Conservation (phyloP, 2,113 vertebrate species). For the Labeo catla region DNA sequence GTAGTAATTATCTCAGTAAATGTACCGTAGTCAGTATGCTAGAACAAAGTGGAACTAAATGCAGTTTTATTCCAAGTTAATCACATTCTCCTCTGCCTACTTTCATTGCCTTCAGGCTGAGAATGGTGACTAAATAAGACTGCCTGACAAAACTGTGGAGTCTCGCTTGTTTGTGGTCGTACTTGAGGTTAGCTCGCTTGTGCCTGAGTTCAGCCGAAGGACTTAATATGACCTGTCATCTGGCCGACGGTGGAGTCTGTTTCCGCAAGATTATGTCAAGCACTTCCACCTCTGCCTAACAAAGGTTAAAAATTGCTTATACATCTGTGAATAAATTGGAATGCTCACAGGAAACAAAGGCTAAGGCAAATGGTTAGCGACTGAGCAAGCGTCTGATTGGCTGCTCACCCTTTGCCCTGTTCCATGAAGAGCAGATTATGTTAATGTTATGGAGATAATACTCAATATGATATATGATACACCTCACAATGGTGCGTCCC, state of each 20-base stretch:
- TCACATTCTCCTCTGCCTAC: conserved; percentile 23
- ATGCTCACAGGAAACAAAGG: conserved; percentile 73
- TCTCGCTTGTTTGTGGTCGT: conserved; percentile 17
- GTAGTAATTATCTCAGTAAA: conserved; percentile 36
- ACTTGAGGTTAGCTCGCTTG: conserved; percentile 8
- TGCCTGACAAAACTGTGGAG: conserved; percentile 47
- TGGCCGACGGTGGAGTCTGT: conserved; percentile 69
- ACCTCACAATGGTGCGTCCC: conserved; percentile 19
- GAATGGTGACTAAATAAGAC: neutral
- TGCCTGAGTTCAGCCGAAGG: conserved; percentile 68
- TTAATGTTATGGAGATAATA: conserved; percentile 40
- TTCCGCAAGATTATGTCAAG: conserved; percentile 77
- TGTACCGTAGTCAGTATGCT: conserved; percentile 8
- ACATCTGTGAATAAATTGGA: conserved; percentile 81
- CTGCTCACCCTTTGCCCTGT: conserved; percentile 4
- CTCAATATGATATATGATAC: conserved; percentile 30
- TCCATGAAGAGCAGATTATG: conserved; percentile 44
- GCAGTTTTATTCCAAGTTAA: conserved; percentile 24
- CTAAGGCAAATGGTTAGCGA: conserved; percentile 58
- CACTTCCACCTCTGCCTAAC: conserved; percentile 78
- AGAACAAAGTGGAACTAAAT: conserved; percentile 28
- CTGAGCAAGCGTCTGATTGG: conserved; percentile 65
- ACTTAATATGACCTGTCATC: conserved; percentile 78
- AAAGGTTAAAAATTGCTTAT: conserved; percentile 81
- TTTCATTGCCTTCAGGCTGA: conserved; percentile 56